These are phyloP conservation scores for Muraenolepis orangiensis DNA, from an alignment of 2,797 vertebrate genomes.

Conservation along the genomic window DNA sequence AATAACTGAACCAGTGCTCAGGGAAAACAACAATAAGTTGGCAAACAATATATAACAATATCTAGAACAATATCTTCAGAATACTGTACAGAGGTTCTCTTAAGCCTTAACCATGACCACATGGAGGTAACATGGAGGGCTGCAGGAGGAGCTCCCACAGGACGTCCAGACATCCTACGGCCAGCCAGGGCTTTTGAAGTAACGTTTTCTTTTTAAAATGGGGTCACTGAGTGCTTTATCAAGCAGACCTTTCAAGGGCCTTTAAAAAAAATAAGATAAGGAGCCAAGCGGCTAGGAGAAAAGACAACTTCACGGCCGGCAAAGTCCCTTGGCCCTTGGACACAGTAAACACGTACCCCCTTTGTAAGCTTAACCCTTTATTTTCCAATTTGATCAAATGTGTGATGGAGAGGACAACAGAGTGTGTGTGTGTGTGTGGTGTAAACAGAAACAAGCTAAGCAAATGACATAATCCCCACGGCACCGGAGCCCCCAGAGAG, in stretches of 20 bases:
- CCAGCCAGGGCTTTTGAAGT: constrained; percentile 33
- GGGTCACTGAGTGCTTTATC: constrained; percentile 50
- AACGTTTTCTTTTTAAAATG: too few relatives aligned
- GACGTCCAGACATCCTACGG: constrained; percentile 6
- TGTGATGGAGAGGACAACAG: background rate
- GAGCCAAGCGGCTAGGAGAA: constrained; percentile 34
- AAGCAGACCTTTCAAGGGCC: constrained; percentile 52
- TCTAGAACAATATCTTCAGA: too few relatives aligned
- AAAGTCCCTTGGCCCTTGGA: background rate
- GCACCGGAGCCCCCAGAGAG: background rate
- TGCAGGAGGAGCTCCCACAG: constrained; percentile 5
- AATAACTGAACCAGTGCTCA: too few relatives aligned
- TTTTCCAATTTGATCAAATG: background rate
- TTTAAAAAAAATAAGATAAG: constrained; percentile 63
- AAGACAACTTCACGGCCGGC: constrained; percentile 12
- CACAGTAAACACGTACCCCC: background rate
- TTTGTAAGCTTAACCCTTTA: background rate
- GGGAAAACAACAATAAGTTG: too few relatives aligned
- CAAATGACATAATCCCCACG: background rate
- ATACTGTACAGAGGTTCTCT: background rate
- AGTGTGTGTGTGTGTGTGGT: background rate
- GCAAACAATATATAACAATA: too few relatives aligned
- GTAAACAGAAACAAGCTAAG: background rate
- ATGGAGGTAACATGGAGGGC: background rate
- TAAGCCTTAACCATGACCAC: background rate